phyloP scores from a whole-genome alignment of 2,113 vertebrate genomes.

The Hoplias malabaricus region DNA sequence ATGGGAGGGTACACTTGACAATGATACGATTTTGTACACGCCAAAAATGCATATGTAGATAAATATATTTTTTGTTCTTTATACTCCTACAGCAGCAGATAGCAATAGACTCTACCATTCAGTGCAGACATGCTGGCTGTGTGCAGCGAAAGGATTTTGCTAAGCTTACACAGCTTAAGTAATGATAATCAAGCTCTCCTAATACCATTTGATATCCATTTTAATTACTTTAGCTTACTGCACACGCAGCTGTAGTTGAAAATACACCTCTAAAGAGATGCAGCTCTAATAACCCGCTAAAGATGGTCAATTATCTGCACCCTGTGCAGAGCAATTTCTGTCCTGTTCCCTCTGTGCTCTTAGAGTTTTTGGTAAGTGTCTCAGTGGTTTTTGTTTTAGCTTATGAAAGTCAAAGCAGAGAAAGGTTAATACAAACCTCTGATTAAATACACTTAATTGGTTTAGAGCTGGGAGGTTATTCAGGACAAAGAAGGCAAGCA shows the following conservation, averaged over 20 bases:
- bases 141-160: conserved; percentile 54
- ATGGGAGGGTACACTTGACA: too few relatives aligned
- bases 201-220: conserved; percentile 60
- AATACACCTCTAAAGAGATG: conserved; percentile 47
- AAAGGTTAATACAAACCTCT: neutral
- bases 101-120: conserved; percentile 50
- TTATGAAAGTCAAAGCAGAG: conserved; percentile 1
- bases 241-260: conserved; percentile 46
- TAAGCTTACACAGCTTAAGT: conserved; percentile 64
- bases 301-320: conserved; percentile 38
- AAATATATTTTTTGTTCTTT: conserved; percentile 44
- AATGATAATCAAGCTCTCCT: conserved; percentile 61
- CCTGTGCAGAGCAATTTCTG: conserved; percentile 8
- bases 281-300: conserved; percentile 42
- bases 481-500: neutral
- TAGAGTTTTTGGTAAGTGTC: conserved; percentile 4
- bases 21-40: too few relatives aligned
- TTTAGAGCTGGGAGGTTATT: neutral
- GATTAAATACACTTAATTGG: conserved; percentile 24
- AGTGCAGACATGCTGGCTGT: conserved; percentile 53
- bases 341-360: neutral
- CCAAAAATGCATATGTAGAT: neutral
- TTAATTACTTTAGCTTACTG: conserved; percentile 60
- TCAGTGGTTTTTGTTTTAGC: neutral
- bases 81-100: conserved; percentile 52